Evolutionary conservation across 1,140 invertebrate species (phyloP).

Genomic region (Drosophila willistoni): DNA sequence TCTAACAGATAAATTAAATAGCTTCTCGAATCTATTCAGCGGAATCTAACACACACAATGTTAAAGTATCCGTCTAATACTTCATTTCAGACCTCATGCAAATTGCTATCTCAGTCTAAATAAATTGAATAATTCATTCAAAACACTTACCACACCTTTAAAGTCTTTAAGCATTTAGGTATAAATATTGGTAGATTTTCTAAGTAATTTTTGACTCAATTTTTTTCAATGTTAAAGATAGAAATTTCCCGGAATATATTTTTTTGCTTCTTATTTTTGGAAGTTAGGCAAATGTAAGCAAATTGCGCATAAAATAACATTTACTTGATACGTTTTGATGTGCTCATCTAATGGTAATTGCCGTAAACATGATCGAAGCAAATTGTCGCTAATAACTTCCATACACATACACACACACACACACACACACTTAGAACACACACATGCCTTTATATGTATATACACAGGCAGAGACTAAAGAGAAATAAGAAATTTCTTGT

Average conservation of each 20-base stretch:
- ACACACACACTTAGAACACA: constrained; percentile 17
- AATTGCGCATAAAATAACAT: constrained; percentile 70
- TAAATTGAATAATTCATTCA: too few species aligned
- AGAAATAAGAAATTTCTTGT: constrained; percentile 28
- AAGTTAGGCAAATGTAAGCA: constrained; percentile 20
- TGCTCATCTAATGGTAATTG: constrained; percentile 76
- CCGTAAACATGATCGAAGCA: constrained; percentile 70
- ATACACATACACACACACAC: constrained; percentile 20
- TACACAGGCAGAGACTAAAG: constrained; percentile 15
- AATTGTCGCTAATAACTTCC: constrained; percentile 80
- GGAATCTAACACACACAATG: too few species aligned
- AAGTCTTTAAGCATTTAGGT: too few species aligned
- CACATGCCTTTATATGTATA: neutral
- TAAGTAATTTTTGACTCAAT: neutral
- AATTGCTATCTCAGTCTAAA: too few species aligned
- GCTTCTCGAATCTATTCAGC: too few species aligned
- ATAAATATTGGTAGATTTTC: neutral
- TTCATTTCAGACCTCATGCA: too few species aligned
- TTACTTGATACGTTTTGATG: constrained; percentile 67
- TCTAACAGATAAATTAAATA: too few species aligned
- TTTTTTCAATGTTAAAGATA: neutral
- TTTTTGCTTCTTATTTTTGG: neutral
- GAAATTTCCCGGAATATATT: neutral
- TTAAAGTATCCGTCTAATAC: too few species aligned
- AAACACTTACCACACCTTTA: too few species aligned